Evolutionary conservation across 2,888 invertebrate species (phyloP), one percentile per base, ranked within the genome.

Genomic region (Nemotelus pantherinus): DNA sequence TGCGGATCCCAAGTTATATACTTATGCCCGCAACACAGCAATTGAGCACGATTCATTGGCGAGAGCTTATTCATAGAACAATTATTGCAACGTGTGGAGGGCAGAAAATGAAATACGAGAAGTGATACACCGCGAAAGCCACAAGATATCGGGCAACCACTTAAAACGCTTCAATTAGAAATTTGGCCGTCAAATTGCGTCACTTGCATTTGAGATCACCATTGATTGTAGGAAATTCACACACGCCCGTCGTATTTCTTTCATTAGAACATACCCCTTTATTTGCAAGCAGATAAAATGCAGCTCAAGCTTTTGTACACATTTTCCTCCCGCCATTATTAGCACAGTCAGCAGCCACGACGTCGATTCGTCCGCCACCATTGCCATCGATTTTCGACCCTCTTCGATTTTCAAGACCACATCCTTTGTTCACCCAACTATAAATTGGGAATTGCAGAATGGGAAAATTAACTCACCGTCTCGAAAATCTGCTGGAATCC

Each of bases 401-500:
- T 50, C 50, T 7, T 50, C 50, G 50, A 50, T 50, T 50, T 50
- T 50, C 50, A 5, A 9, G 50, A 2, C 2, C 3, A 25, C 53
- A 6, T 53, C 53, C 48, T 25, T 10, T 58, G 5, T 60, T 58
- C 6, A 74, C 60, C 74, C 6, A 64, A 25, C 25, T n/a, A 57
- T 75, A 71, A 79, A 77, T 43, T 74, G 64, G 41, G 57, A 68
- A 45, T 41, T 55, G 7, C 41, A 67, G 60, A 79, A 77, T 64
- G 65, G 64, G 71, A 72, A 76, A 60, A n/a, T 47, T 55, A n/a
- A 77, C 72, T 77, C 75, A 78, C 75, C 77, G 70, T 79, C 78
- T 4, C 41, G 4, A 2, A 48, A 67, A 25, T 25, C 25, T 57
- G 78, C 76, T 25, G 53, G 57, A 44, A 63, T 90, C 87, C 89